Percentiles rank a stretch among this genome's conserved stretches.
phyloP scores from a whole-genome alignment of 2,797 vertebrate species.

The Hypotaenidia philippensis region DNA sequence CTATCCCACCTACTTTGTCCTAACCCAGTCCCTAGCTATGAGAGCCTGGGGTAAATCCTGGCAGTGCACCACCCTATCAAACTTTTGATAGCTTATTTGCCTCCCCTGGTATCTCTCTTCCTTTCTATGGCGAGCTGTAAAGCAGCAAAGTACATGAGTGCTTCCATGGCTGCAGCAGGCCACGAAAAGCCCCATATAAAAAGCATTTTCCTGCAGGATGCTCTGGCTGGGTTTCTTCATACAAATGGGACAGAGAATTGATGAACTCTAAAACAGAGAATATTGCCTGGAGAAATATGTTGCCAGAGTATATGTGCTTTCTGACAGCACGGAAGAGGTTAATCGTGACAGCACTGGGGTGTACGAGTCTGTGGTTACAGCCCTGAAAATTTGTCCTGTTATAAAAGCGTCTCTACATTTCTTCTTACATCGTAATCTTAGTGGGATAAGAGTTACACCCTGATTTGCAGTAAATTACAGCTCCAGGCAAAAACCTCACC shows the following conservation, averaged over 20 bases:
- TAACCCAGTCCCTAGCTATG: background rate
- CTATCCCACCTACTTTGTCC: background rate
- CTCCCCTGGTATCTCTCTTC: background rate
- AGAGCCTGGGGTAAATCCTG: background rate
- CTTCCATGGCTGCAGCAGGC: background rate
- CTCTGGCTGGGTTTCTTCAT: background rate
- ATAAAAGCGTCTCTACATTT: constrained; percentile 9
- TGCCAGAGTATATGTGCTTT: background rate
- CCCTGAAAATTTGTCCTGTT: background rate
- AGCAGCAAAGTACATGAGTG: background rate
- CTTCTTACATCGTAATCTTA: constrained; percentile 16
- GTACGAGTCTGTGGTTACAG: background rate
- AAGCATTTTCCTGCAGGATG: background rate
- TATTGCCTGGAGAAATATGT: background rate
- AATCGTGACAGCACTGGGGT: background rate
- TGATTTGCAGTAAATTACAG: constrained; percentile 47
- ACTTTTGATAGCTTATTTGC: background rate
- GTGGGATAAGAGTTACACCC: background rate
- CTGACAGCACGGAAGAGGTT: constrained; percentile 18
- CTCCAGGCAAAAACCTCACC: constrained; percentile 14
- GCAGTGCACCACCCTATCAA: background rate
- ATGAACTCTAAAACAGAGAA: background rate
- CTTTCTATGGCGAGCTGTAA: background rate
- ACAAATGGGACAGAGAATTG: background rate
- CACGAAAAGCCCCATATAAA: background rate